phyloP scores from a whole-genome alignment of 2,113 vertebrate species.

The Ophiodon elongatus region DNA sequence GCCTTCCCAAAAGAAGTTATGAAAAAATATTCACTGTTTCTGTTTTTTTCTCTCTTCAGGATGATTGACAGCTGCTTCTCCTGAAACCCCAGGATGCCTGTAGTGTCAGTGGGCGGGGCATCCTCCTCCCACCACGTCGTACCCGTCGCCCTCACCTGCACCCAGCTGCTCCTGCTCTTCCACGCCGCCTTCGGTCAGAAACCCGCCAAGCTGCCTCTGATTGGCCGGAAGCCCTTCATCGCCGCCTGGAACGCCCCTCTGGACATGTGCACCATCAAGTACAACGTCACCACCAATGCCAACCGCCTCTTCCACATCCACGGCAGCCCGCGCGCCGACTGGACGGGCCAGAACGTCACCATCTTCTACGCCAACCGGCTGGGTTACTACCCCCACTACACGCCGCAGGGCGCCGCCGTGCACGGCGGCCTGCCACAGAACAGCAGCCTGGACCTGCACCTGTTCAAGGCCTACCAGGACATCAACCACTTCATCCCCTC shows the following conservation, averaged over 20 bases:
- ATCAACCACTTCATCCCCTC: constrained; percentile 84
- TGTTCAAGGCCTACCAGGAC: constrained; percentile 82
- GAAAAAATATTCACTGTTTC: not conserved
- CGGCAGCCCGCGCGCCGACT: constrained; percentile 83
- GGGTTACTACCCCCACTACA: constrained; percentile 87
- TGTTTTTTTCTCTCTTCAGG: constrained; percentile 52
- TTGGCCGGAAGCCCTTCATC: constrained; percentile 85
- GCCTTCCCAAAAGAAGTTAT: not conserved
- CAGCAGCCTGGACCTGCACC: constrained; percentile 84
- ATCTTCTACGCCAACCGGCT: constrained; percentile 89
- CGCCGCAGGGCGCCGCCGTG: constrained; percentile 69
- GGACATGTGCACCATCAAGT: constrained; percentile 84
- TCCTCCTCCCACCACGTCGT: constrained; percentile 73
- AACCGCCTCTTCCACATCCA: constrained; percentile 83
- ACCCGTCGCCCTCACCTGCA: constrained; percentile 73
- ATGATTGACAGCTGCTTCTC: constrained; percentile 76
- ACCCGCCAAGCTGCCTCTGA: constrained; percentile 81
- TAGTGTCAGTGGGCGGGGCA: constrained; percentile 75
- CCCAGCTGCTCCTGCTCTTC: constrained; percentile 75
- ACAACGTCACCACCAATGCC: constrained; percentile 81
- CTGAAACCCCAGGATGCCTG: constrained; percentile 72
- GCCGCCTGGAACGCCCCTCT: constrained; percentile 87
- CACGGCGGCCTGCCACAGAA: constrained; percentile 87
- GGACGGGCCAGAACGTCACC: constrained; percentile 88
- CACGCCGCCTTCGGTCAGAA: constrained; percentile 81